Conservation (phyloP, 2,797 vertebrate species). For the Coilia nasus region DNA sequence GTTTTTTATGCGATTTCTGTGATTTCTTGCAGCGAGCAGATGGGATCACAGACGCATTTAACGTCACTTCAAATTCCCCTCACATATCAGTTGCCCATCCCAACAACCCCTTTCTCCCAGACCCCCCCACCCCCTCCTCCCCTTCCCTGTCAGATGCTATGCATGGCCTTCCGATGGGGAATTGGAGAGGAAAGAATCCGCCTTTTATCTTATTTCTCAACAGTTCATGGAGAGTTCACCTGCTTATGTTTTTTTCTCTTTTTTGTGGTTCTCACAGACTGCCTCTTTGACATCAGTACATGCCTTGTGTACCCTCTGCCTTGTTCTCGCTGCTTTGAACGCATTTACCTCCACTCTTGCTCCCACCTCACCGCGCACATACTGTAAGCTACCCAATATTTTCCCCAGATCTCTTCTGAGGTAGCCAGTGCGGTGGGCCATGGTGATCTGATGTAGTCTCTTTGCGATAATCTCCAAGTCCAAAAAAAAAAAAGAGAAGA, state of each 20-base stretch:
- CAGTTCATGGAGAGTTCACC: slow-evolving; percentile 47
- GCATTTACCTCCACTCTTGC: neutral
- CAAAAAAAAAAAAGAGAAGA: neutral
- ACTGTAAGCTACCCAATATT: neutral
- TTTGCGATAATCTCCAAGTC: slow-evolving; percentile 1
- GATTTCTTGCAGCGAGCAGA: slow-evolving; percentile 38
- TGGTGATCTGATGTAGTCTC: slow-evolving; percentile 7
- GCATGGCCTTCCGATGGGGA: slow-evolving; percentile 2
- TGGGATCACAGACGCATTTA: slow-evolving; percentile 39
- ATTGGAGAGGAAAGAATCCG: slow-evolving; percentile 15
- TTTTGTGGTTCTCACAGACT: slow-evolving; percentile 32
- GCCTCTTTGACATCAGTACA: slow-evolving; percentile 18
- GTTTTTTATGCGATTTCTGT: slow-evolving; percentile 36
- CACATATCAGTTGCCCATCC: slow-evolving; percentile 37
- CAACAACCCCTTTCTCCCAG: neutral
- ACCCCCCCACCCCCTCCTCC: neutral
- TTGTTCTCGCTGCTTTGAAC: neutral
- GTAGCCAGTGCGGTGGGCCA: neutral
- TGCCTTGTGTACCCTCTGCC: neutral
- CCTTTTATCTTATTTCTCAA: slow-evolving; percentile 46
- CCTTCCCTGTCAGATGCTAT: neutral
- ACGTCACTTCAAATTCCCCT: slow-evolving; percentile 45
- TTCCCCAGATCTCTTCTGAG: neutral
- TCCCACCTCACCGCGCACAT: neutral
- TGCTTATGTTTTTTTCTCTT: neutral